Evolutionary conservation across 2,888 invertebrate species (phyloP), one percentile per base, ranked within the genome.

Genomic region (Drepanosiphum platanoidis): DNA sequence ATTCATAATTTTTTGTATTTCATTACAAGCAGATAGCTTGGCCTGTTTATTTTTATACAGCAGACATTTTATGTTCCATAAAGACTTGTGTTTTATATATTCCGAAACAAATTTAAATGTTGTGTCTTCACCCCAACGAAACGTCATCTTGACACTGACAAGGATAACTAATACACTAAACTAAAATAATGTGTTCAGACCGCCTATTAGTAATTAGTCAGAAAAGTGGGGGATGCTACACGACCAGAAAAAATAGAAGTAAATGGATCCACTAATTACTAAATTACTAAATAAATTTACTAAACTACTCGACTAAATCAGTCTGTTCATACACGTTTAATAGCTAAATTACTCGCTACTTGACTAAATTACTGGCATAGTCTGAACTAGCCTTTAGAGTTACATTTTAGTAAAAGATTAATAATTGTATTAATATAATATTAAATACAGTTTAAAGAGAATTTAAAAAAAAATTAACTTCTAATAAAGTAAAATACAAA

Each of bases 141-240:
- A n/a, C n/a, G n/a, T n/a, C n/a, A n/a, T n/a, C n/a, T n/a, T n/a
- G n/a, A n/a, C n/a, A n/a, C n/a, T n/a, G n/a, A n/a, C n/a, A n/a
- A n/a, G n/a, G n/a, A n/a, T n/a, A n/a, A n/a, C n/a, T n/a, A n/a
- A n/a, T n/a, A n/a, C n/a, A n/a, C n/a, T n/a, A n/a, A n/a, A n/a
- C n/a, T n/a, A n/a, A n/a, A n/a, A n/a, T n/a, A n/a, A n/a, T n/a
- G 30, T 30, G 32, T 52, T 74, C 32, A 74, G 74, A 46, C 52
- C 22, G 22, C 52, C 52, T 74, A 74, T 74, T 74, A 74, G 52
- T 75, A n/a, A 75, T 75, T 75, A 75, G 22, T 52, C 32, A 74
- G 52, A 52, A 74, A 52, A 74, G n/a, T 71, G n/a, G 74, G 74
- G 52, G 52, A n/a, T 74, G 52, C 22, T 74, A 74, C 34, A 52